Base-by-base conservation (phyloP, 2,888 invertebrate species). In the Amiota minor region DNA sequence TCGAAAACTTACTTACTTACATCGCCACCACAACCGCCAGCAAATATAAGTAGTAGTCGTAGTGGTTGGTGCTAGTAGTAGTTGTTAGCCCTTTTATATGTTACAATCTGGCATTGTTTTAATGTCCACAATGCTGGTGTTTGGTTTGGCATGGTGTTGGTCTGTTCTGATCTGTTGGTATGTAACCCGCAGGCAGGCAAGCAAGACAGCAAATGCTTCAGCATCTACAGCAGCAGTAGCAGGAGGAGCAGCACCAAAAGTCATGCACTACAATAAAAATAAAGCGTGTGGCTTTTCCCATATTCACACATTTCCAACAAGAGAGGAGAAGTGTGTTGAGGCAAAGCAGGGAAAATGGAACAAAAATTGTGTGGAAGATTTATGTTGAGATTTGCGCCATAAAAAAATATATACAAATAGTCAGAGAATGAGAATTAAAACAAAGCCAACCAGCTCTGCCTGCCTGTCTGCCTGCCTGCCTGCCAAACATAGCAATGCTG, bases 341-440 rank as follows among this genome's bases (percentile, higher is more conserved):
- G 16, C n/a, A 45, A 10, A 16, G 9, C 9, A 70, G 50, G 16
- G 1, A 49, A 49, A 49, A 20, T 64, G 45, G 71, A 64, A 35
- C 23, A 62, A 71, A 62, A 62, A 55, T 64, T 64, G 55, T 64
- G 35, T 20, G 75, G 76, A 86, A 86, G 83, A 86, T 84, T 86
- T 84, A 84, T 84, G 85, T 80, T 77, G 75, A 85, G 83, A 83
- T 83, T 85, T 79, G 79, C 76, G 79, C 75, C 79, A 80, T 76
- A 78, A 74, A 72, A 74, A 68, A 74, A 76, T 79, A 80, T 73
- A 9, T 18, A 59, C 59, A 16, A 59, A 59, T 9, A n/a, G n/a
- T 16, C 59, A 59, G 56, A 0, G 9, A 18, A 11, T 59, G 59
- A 18, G 59, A 11, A 59, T 12, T 53, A n/a, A n/a, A n/a, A 12